These are phyloP conservation scores for Leptoclinus maculatus DNA, from an alignment of 2,797 vertebrate species.

Conservation along the genomic window DNA sequence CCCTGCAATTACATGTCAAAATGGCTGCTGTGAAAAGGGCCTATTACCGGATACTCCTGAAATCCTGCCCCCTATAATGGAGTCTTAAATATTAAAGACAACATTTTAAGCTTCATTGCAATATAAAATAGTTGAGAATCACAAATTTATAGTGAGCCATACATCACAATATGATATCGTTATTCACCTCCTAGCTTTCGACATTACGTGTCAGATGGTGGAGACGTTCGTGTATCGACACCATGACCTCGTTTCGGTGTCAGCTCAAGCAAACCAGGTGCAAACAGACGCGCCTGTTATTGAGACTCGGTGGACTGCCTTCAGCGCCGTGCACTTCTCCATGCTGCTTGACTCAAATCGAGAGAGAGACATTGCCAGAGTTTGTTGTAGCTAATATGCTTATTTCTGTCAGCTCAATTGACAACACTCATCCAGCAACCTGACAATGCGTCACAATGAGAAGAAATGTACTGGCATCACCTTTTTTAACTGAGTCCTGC, in stretches of 20 bases:
- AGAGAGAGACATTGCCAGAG: slow-evolving; percentile 78
- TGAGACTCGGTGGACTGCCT: slow-evolving; percentile 60
- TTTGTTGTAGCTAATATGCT: slow-evolving; percentile 74
- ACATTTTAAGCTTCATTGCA: not conserved
- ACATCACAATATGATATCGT: not conserved
- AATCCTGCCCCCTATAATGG: not conserved
- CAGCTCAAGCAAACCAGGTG: slow-evolving; percentile 61
- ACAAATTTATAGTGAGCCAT: not conserved
- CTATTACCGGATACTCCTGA: no score
- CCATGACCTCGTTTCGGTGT: slow-evolving; percentile 60
- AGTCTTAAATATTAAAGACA: not conserved
- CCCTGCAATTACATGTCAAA: no score
- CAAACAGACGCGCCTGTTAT: slow-evolving; percentile 55
- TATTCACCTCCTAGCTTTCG: not conserved
- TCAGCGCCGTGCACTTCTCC: slow-evolving; percentile 56
- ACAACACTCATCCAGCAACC: slow-evolving; percentile 70
- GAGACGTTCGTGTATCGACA: slow-evolving; percentile 53
- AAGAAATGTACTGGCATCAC: slow-evolving; percentile 63
- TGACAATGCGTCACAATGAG: slow-evolving; percentile 79
- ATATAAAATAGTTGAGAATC: not conserved
- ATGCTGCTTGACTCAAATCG: slow-evolving; percentile 66
- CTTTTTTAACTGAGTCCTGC: slow-evolving; percentile 62
- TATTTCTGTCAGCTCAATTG: slow-evolving; percentile 79
- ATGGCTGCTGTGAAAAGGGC: no score
- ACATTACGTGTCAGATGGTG: not conserved